Percentiles rank a stretch among this genome's conserved stretches.
Conservation (phyloP, 2,888 invertebrate species). For the Tetragonula carbonaria region DNA sequence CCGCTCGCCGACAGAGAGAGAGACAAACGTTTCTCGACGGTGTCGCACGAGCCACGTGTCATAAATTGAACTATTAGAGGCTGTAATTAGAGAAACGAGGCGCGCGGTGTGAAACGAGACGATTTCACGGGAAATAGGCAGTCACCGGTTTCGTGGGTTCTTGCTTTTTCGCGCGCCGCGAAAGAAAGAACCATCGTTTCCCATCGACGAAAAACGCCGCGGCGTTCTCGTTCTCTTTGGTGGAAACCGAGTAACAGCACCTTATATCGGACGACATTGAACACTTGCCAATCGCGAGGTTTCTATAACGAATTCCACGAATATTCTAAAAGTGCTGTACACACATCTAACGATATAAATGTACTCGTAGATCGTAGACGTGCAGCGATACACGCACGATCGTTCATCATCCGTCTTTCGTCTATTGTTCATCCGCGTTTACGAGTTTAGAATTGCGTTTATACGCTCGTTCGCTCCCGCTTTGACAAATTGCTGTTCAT, state of each 20-base stretch:
- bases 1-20: not conserved
- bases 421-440: constrained; percentile 15
- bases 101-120: constrained; percentile 5
- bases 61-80: constrained; percentile 35
- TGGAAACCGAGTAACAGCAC: constrained; percentile 33
- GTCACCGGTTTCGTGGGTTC: constrained; percentile 25
- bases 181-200: not conserved
- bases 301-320: constrained; percentile 25
- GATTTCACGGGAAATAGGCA: constrained; percentile 34
- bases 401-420: not conserved
- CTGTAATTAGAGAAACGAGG: constrained; percentile 42
- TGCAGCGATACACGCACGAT: too few species aligned
- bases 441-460: constrained; percentile 2
- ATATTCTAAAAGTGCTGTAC: constrained; percentile 11
- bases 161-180: not conserved
- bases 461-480: too few species aligned
- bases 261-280: constrained; percentile 31
- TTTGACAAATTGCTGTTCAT: too few species aligned
- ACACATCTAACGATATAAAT: not conserved
- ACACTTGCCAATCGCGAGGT: constrained; percentile 33
- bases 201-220: not conserved
- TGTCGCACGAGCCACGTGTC: not conserved
- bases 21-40: not conserved
- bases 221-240: not conserved
- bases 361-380: too few species aligned